Base-by-base conservation (phyloP, 2,797 vertebrate genomes). In the Crocodylus rhombifer region DNA sequence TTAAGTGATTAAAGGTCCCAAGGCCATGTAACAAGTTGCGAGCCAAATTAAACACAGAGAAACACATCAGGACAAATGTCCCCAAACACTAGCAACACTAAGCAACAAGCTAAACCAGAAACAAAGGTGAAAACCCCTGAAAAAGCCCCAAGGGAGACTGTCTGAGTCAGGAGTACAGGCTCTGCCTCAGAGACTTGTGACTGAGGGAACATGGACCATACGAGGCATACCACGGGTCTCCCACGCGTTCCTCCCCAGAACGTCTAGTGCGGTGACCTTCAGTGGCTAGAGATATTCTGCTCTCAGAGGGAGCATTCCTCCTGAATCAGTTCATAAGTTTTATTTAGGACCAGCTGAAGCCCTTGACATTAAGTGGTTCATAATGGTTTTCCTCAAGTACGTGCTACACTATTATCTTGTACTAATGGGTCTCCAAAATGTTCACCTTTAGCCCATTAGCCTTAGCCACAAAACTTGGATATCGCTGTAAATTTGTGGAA, bases 31-130 rank as follows among this genome's bases (percentile, higher is more conserved):
- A 95, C 75, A 97, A 94, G 95, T 93, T 90, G 81, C 84, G 26
- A 67, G 91, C 91, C 91, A 97, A 95, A 96, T 86, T 87, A 95
- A 93, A 86, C 82, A 91, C 21, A 18, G 84, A 96, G 88, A 86
- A 94, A 80, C 89, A 94, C 90, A 90, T 78, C 42, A 30, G 86
- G 79, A 94, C 95, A 77, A 81, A 61, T 73, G 88, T 86, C 88
- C 93, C 87, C 87, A 96, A 95, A 88, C 69, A 58, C 64, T 92
- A 91, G 56, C 91, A 94, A 91, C 56, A 93, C 76, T 93, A 96
- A 95, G 93, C 62, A 61, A n/a, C 18, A 84, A 86, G 30, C 71
- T 83, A 85, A 80, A 65, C 21, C 28, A 74, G 57, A 83, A 64
- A 73, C 42, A 73, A 51, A n/a, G 20, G 42, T 51, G 42, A 69